Percentiles rank a stretch among this genome's conserved stretches.
phyloP scores from a whole-genome alignment of 2,113 vertebrate genomes.

The Oplegnathus fasciatus region DNA sequence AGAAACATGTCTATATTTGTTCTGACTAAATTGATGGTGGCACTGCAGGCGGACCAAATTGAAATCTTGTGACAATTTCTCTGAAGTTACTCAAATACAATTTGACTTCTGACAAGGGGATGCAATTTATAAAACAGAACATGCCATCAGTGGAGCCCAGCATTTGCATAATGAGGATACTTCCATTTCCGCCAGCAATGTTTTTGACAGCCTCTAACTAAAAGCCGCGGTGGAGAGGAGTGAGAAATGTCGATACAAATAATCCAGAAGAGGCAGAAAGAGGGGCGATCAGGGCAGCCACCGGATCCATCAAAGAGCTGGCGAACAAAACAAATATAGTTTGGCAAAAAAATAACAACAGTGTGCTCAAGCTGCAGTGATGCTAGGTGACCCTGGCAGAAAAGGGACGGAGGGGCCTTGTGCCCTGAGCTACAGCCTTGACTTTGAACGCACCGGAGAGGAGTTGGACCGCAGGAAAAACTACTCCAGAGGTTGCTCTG shows the following conservation, averaged over 20 bases:
- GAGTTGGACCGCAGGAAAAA: slow-evolving; percentile 73
- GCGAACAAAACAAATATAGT: slow-evolving; percentile 86
- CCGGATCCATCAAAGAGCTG: slow-evolving; percentile 83
- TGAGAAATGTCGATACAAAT: slow-evolving; percentile 89
- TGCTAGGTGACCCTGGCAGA: slow-evolving; percentile 79
- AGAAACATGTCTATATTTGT: slow-evolving; percentile 89
- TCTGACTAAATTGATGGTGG: slow-evolving; percentile 91
- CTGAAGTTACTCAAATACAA: slow-evolving; percentile 95
- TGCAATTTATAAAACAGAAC: slow-evolving; percentile 96
- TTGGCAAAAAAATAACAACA: slow-evolving; percentile 71
- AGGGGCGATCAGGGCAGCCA: slow-evolving; percentile 84
- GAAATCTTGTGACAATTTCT: slow-evolving; percentile 95
- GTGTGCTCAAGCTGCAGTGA: slow-evolving; percentile 65
- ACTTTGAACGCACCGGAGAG: slow-evolving; percentile 72
- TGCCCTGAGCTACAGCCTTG: slow-evolving; percentile 78
- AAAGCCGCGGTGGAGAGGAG: slow-evolving; percentile 83
- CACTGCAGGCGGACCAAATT: slow-evolving; percentile 87
- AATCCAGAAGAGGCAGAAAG: slow-evolving; percentile 81
- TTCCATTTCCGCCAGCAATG: slow-evolving; percentile 91
- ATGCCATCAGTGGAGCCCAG: slow-evolving; percentile 90
- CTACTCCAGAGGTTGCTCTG: slow-evolving; percentile 82
- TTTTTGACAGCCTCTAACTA: slow-evolving; percentile 92
- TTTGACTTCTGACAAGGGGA: slow-evolving; percentile 97
- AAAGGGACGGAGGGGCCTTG: slow-evolving; percentile 42
- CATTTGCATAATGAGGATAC: slow-evolving; percentile 97